A percentile compares a stretch with the other conserved stretches of the same genome.
Conservation (phyloP, 23 tunicate genomes). For the Diplosoma virens region DNA sequence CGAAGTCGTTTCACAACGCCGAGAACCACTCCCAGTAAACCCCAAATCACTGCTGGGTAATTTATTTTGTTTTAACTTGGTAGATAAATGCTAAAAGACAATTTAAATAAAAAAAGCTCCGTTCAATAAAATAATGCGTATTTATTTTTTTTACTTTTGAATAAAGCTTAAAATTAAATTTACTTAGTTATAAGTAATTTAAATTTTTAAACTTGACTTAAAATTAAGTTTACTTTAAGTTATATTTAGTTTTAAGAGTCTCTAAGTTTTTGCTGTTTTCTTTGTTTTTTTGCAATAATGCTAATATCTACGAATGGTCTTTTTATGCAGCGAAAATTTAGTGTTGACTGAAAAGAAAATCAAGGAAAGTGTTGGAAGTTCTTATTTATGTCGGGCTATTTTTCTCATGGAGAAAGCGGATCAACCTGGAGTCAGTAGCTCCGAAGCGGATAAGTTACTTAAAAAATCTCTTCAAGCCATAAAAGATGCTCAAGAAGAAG, state of each 20-base stretch:
- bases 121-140: no score
- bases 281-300: not conserved
- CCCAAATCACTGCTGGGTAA: no score
- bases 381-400: slow-evolving; percentile 60
- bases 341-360: slow-evolving; percentile 28
- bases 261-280: not conserved
- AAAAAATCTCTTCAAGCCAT: slow-evolving; percentile 46
- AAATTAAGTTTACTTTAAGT: no score
- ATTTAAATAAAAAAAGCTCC: no score
- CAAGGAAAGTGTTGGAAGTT: slow-evolving; percentile 46
- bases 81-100: no score
- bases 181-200: no score
- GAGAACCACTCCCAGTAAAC: not conserved
- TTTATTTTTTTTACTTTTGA: no score
- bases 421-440: slow-evolving; percentile 7
- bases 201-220: no score
- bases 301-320: not conserved
- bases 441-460: slow-evolving; percentile 44
- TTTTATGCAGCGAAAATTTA: not conserved
- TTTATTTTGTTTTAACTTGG: no score
- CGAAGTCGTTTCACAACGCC: slow-evolving; percentile 9
- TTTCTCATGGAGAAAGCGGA: slow-evolving; percentile 68
- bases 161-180: no score
- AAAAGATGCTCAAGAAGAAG: slow-evolving; percentile 59
- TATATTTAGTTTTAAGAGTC: no score